phyloP scores from a whole-genome alignment of 2,113 vertebrate genomes.

The Ceyx melanurus region DNA sequence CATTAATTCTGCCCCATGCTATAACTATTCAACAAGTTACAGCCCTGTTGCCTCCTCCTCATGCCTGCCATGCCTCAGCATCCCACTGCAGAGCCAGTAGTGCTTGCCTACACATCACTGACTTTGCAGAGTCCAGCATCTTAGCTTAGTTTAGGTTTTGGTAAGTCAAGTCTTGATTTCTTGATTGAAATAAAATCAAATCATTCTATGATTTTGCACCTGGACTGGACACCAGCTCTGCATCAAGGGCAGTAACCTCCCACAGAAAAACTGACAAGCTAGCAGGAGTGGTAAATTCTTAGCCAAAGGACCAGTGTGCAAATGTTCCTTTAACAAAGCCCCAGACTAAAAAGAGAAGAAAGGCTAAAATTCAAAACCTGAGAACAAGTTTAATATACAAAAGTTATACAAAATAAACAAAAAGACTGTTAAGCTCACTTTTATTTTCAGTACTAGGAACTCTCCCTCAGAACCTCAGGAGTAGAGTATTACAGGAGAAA shows the following conservation, averaged over 20 bases:
- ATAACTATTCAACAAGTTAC: neutral
- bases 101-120: neutral
- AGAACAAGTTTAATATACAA: neutral
- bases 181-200: too few relatives aligned
- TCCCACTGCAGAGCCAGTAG: neutral
- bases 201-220: too few relatives aligned
- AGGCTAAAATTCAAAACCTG: neutral
- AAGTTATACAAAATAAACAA: neutral
- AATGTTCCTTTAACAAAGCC: neutral
- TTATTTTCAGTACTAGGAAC: neutral
- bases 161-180: neutral
- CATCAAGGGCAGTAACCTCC: neutral
- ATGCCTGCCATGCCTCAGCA: neutral
- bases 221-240: neutral
- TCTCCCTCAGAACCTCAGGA: neutral
- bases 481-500: neutral
- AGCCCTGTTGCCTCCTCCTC: neutral
- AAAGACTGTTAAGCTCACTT: neutral
- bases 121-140: neutral
- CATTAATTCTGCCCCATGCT: neutral
- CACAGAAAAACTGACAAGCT: neutral
- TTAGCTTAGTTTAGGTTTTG: neutral
- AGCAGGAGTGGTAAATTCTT: neutral
- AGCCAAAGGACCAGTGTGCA: neutral
- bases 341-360: neutral